Conservation (phyloP, 2,888 invertebrate species). For the Fissipunctia ypsillon region DNA sequence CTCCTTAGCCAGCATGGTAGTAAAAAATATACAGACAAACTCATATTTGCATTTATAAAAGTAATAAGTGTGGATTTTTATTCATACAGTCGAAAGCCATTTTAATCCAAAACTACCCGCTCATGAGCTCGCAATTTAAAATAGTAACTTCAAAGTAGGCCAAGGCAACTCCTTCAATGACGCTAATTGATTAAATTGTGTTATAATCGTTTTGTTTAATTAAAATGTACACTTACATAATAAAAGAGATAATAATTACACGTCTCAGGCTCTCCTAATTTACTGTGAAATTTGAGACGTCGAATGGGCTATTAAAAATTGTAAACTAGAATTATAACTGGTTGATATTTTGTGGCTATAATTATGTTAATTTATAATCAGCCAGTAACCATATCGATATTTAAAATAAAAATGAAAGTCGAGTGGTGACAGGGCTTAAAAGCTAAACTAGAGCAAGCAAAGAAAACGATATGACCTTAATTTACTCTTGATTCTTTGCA, state of each 20-base stretch:
- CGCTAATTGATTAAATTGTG: conserved; percentile 47
- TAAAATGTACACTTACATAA: conserved; percentile 33
- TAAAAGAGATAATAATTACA: conserved; percentile 22
- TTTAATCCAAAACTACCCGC: conserved; percentile 13
- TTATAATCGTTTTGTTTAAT: conserved; percentile 51
- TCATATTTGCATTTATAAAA: conserved; percentile 14
- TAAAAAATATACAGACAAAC: neutral
- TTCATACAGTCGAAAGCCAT: neutral
- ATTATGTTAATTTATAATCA: conserved; percentile 17
- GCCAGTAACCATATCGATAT: conserved; percentile 1
- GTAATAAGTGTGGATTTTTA: conserved; percentile 2
- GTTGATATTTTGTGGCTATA: conserved; percentile 5
- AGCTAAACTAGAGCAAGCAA: conserved; percentile 29
- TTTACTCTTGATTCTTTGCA: neutral
- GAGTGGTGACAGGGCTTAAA: neutral
- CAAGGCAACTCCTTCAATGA: conserved; percentile 49
- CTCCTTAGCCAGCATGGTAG: neutral
- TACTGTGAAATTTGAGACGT: conserved; percentile 24
- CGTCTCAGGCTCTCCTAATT: conserved; percentile 34
- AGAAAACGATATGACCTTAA: conserved; percentile 20
- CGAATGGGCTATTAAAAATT: neutral
- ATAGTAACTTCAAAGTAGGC: conserved; percentile 41
- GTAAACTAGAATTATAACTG: conserved; percentile 14
- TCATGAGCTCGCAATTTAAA: conserved; percentile 20
- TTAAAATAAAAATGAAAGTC: conserved; percentile 25